These are phyloP conservation scores for Drosophila tanythrix DNA, from an alignment of 2,888 invertebrate species.

Conservation along the genomic window DNA sequence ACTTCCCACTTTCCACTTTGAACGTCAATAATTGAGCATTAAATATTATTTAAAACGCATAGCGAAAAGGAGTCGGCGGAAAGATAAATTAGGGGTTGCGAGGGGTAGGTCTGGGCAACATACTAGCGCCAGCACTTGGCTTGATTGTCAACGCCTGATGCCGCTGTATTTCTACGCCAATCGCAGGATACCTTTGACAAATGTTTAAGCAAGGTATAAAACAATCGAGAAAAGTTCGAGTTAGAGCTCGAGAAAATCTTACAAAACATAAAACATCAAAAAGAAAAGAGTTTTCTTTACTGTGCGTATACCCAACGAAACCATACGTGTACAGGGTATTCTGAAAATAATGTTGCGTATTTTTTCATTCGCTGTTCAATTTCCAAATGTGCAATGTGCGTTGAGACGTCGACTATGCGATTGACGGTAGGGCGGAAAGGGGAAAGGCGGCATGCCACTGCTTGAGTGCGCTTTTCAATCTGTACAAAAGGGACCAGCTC, in stretches of 20 bases:
- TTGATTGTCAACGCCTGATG: conserved; percentile 63
- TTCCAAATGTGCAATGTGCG: conserved; percentile 52
- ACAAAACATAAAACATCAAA: neutral
- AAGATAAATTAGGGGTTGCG: neutral
- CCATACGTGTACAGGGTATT: conserved; percentile 23
- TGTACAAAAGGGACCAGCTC: conserved; percentile 46
- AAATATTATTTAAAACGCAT: conserved; percentile 74
- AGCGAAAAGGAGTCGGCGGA: conserved; percentile 26
- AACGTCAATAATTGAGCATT: conserved; percentile 79
- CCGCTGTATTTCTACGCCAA: neutral
- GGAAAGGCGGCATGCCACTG: conserved; percentile 37
- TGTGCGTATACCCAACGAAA: neutral
- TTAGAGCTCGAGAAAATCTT: neutral
- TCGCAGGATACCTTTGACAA: conserved; percentile 17
- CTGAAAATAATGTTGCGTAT: conserved; percentile 38
- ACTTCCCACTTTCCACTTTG: conserved; percentile 52
- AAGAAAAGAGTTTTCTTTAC: neutral
- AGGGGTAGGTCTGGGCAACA: neutral
- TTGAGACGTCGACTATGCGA: neutral
- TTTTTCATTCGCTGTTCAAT: conserved; percentile 58
- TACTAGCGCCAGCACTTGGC: conserved; percentile 60
- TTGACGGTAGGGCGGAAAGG: neutral
- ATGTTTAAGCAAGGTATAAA: neutral
- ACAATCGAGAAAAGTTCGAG: neutral
- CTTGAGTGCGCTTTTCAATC: conserved; percentile 76